Evolutionary conservation across 1,140 invertebrate genomes (phyloP).

Genomic region (Melipona quadrifasciata): DNA sequence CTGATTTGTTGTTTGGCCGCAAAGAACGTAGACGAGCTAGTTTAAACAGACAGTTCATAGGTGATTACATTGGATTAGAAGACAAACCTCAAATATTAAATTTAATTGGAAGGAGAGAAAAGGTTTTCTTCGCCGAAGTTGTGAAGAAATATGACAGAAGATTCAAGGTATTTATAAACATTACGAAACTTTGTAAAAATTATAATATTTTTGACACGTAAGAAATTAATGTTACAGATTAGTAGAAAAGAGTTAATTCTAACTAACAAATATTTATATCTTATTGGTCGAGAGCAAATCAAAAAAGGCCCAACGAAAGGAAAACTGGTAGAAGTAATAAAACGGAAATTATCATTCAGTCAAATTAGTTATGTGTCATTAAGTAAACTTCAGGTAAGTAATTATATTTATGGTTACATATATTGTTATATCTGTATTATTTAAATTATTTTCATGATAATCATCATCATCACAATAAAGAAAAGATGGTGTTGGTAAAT

Average conservation of each 20-base stretch:
- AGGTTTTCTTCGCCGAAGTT: slow-evolving; percentile 87
- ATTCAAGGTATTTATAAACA: slow-evolving; percentile 83
- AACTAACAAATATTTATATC: slow-evolving; percentile 84
- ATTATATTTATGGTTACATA: background rate
- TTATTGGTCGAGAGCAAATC: slow-evolving; percentile 83
- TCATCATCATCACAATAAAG: background rate
- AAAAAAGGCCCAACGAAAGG: slow-evolving; percentile 85
- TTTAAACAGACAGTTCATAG: slow-evolving; percentile 88
- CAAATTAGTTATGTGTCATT: slow-evolving; percentile 84
- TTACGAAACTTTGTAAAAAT: background rate
- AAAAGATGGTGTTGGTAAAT: background rate
- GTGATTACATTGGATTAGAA: slow-evolving; percentile 89
- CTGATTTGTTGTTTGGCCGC: slow-evolving; percentile 85
- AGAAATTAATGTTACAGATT: slow-evolving; percentile 64
- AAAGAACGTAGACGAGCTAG: slow-evolving; percentile 87
- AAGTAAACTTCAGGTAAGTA: slow-evolving; percentile 82
- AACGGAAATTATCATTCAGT: slow-evolving; percentile 85
- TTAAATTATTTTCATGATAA: no score
- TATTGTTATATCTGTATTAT: background rate
- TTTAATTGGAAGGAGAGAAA: slow-evolving; percentile 86
- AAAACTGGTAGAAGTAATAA: slow-evolving; percentile 84
- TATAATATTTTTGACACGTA: no score
- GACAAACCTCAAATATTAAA: slow-evolving; percentile 83
- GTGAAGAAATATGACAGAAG: slow-evolving; percentile 88
- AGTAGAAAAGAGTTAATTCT: slow-evolving; percentile 87